Evolutionary conservation across 2,888 invertebrate genomes (phyloP).

Genomic region (Mesodorylaimus sp.): DNA sequence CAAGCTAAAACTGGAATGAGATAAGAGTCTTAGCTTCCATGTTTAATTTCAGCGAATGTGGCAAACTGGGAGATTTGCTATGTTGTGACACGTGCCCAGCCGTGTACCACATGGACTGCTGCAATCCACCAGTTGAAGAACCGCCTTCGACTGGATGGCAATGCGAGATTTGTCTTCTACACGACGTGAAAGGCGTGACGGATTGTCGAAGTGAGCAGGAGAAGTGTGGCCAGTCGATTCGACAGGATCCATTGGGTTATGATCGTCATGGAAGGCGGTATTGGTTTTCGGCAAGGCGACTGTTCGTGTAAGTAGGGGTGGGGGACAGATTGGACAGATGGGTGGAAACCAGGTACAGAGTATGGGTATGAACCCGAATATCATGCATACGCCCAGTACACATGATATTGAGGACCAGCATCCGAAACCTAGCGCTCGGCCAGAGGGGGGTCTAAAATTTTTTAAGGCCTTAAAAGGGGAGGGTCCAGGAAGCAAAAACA

Average conservation of each 20-base stretch:
- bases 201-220: constrained; percentile 46
- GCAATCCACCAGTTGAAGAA: constrained; percentile 76
- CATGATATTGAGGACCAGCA: too few relatives aligned
- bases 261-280: constrained; percentile 92
- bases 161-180: constrained; percentile 75
- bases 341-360: too few relatives aligned
- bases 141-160: constrained; percentile 86
- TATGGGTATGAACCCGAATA: too few relatives aligned
- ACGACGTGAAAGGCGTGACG: constrained; percentile 61
- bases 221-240: constrained; percentile 36
- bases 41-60: constrained; percentile 7
- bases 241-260: constrained; percentile 81
- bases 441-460: too few relatives aligned
- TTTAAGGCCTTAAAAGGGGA: too few relatives aligned
- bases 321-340: too few relatives aligned
- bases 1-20: too few relatives aligned
- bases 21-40: too few relatives aligned
- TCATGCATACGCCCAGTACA: too few relatives aligned
- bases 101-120: constrained; percentile 87
- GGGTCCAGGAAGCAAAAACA: too few relatives aligned
- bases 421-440: too few relatives aligned
- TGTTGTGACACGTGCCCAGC: constrained; percentile 97
- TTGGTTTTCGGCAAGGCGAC: constrained; percentile 78
- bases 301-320: constrained; percentile 90
- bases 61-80: constrained; percentile 55